Conservation (phyloP, 2,888 invertebrate genomes). For the Ditylenchus weischeri region DNA sequence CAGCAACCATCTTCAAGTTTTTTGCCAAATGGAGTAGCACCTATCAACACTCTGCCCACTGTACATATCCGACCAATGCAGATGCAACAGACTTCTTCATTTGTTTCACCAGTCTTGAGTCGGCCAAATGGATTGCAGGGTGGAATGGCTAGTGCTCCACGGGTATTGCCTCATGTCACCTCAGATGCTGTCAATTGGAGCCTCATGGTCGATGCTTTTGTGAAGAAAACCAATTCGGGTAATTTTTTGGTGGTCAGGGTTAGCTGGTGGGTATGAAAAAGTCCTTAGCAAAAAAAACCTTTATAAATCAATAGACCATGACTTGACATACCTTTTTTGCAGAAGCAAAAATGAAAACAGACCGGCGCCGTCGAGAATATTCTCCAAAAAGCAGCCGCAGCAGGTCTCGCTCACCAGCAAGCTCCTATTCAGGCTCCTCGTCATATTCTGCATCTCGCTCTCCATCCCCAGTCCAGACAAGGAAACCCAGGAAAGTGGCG, state of each 20-base stretch:
- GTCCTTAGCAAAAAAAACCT: too few relatives aligned
- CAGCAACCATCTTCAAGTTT: background rate
- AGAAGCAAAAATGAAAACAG: background rate
- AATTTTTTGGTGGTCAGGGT: background rate
- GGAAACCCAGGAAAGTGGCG: background rate
- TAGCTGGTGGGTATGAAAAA: too few relatives aligned
- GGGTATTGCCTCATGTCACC: background rate
- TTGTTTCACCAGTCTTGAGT: too few relatives aligned
- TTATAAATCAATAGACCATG: too few relatives aligned
- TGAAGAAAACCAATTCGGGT: slow-evolving; percentile 24
- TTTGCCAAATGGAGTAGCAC: background rate
- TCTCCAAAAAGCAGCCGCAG: background rate
- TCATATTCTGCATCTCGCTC: background rate
- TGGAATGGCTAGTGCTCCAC: background rate
- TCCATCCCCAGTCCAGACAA: background rate
- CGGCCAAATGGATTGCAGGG: too few relatives aligned
- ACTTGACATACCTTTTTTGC: too few relatives aligned
- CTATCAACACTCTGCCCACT: slow-evolving; percentile 6
- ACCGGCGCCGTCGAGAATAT: background rate
- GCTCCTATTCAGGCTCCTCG: background rate
- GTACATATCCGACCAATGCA: background rate
- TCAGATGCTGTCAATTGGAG: slow-evolving; percentile 20
- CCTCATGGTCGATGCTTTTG: slow-evolving; percentile 29
- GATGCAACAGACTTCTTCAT: too few relatives aligned
- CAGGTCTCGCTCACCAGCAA: slow-evolving; percentile 4